Percentiles rank a stretch among this genome's conserved stretches.
Conservation (phyloP, 2,797 vertebrate genomes). For the Lagorchestes hirsutus region DNA sequence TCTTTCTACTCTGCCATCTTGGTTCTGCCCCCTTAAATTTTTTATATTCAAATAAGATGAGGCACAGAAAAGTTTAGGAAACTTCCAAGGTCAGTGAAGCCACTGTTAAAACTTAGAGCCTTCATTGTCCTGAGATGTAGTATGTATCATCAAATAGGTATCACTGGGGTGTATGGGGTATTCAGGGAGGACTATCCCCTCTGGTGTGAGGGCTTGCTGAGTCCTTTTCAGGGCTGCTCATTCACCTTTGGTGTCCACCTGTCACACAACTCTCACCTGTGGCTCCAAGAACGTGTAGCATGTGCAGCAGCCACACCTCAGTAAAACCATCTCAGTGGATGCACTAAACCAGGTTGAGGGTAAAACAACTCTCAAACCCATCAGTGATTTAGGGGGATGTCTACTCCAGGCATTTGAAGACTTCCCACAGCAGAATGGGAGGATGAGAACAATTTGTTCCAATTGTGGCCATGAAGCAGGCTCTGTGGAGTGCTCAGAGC, state of each 20-base stretch:
- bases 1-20: too few species aligned
- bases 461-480: neutral
- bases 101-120: neutral
- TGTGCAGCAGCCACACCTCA: neutral
- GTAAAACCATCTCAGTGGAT: neutral
- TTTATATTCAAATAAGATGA: neutral
- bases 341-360: too few species aligned
- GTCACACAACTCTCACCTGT: neutral
- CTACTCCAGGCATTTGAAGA: neutral
- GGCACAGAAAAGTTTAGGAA: neutral
- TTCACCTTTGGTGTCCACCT: neutral
- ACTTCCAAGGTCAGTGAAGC: neutral
- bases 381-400: neutral
- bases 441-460: neutral
- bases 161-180: neutral
- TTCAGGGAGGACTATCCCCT: neutral
- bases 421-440: neutral
- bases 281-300: neutral
- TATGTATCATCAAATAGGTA: neutral
- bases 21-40: neutral
- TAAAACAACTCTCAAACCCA: too few species aligned
- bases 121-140: neutral
- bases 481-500: neutral
- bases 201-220: too few species aligned
- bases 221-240: too few species aligned